Evolutionary conservation across 2,888 invertebrate species (phyloP), one percentile per base, ranked within the genome.

Genomic region (Ophion ventricosus): DNA sequence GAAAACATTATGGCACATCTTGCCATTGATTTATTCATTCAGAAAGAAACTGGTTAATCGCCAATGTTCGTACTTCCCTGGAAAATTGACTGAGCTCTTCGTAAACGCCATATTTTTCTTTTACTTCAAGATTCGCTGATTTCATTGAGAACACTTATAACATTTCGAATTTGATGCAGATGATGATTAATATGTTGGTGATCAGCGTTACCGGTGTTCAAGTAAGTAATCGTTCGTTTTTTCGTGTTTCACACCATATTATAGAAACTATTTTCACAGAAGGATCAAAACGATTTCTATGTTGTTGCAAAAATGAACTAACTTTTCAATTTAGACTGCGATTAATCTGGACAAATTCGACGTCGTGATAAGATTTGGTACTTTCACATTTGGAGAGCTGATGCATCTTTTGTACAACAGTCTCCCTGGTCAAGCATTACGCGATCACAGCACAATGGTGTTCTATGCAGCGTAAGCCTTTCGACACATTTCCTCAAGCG

Each of bases 201-300:
- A 83, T 83, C 63, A 83, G 83, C 23, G 83, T 83, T 17, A 83
- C 83, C 3, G 80, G 83, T 0, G 72, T 80, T 63, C 83, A 83
- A 67, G 83, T 83, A 56, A 80, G 80, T 72, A 74, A 17, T 17
- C 29, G 17, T 63, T 54, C 26, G 26, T 35, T 26, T 2, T 25
- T 23, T 23, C n/a, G 10, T 35, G 5, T 5, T 35, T 35, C 35
- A 0, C 35, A 35, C 7, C 35, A 35, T n/a, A n/a, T 11, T 63
- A 40, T 49, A 10, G 17, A 8, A 26, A 35, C 10, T 7, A 26
- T 0, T 1, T 20, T n/a, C n/a, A n/a, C n/a, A 54, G 54, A 29
- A 23, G 29, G 23, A 17, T 20, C 7, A 2, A 25, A 40, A 64
- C 1, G 2, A 43, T 59, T 25, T 17, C 23, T 20, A 43, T 0